Percentiles rank a stretch among this genome's conserved stretches.
Conservation (phyloP, 92 coral and sea anemone genomes). For the Pocillopora meandrina region DNA sequence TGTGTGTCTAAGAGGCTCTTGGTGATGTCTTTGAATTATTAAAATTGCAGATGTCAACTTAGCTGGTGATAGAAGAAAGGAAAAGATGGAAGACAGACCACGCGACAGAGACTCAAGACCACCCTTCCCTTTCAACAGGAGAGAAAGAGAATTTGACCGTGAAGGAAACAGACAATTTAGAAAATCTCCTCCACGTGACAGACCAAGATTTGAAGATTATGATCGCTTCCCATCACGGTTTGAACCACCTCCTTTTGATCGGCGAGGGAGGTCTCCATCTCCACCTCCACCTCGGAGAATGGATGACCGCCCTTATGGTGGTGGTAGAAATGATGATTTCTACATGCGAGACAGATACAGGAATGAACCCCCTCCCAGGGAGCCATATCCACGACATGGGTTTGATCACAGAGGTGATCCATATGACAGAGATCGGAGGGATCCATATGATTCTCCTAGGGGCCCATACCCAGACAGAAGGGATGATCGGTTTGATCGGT, state of each 20-base stretch:
- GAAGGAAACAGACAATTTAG: slow-evolving; percentile 66
- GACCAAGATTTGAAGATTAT: slow-evolving; percentile 71
- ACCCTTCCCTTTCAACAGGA: slow-evolving; percentile 57
- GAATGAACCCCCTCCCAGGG: slow-evolving; percentile 78
- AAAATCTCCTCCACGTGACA: slow-evolving; percentile 76
- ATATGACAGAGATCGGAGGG: slow-evolving; percentile 59
- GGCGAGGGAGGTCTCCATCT: slow-evolving; percentile 70
- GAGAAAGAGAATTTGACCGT: slow-evolving; percentile 64
- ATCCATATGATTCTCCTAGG: slow-evolving; percentile 60
- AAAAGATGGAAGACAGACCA: slow-evolving; percentile 54
- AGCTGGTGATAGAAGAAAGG: slow-evolving; percentile 88
- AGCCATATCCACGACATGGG: slow-evolving; percentile 59
- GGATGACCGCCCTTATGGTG: slow-evolving; percentile 68
- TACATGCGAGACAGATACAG: slow-evolving; percentile 84
- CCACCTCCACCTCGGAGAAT: slow-evolving; percentile 79
- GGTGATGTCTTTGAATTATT: too few relatives aligned
- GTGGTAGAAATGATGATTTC: slow-evolving; percentile 76
- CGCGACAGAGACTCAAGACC: slow-evolving; percentile 62
- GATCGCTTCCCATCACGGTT: slow-evolving; percentile 80
- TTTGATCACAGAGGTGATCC: slow-evolving; percentile 66
- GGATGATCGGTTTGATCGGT: slow-evolving; percentile 64
- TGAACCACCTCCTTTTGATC: slow-evolving; percentile 69
- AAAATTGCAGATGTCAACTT: slow-evolving; percentile 85
- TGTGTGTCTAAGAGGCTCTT: too few relatives aligned
- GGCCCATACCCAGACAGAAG: slow-evolving; percentile 74